phyloP scores from a whole-genome alignment of 1,140 invertebrate genomes.

The Phocides pigmalion region DNA sequence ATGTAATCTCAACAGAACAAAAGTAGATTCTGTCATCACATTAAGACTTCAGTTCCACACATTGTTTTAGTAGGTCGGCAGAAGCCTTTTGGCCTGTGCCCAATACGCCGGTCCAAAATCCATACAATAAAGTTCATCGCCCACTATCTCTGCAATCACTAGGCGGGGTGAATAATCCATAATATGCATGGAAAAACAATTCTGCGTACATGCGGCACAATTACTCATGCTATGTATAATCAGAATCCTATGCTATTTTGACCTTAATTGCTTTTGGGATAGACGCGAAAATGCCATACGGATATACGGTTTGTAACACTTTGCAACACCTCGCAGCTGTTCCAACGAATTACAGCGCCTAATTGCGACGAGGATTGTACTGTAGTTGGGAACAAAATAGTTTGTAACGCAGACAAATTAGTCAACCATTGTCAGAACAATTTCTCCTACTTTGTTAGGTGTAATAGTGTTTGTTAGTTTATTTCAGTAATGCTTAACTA shows the following conservation, averaged over 20 bases:
- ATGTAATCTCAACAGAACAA: constrained; percentile 1
- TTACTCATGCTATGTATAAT: constrained; percentile 15
- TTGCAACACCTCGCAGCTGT: background rate
- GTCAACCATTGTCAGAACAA: constrained; percentile 35
- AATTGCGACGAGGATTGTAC: background rate
- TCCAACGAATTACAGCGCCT: background rate
- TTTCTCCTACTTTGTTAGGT: no score
- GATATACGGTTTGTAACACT: background rate
- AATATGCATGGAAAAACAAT: constrained; percentile 33
- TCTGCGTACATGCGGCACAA: constrained; percentile 15
- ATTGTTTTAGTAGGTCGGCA: constrained; percentile 30
- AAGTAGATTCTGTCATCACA: constrained; percentile 19
- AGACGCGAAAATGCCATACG: background rate
- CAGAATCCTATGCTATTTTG: background rate
- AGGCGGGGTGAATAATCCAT: constrained; percentile 30
- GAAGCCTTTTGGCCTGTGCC: constrained; percentile 26
- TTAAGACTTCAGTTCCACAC: constrained; percentile 19
- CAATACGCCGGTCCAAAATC: constrained; percentile 31
- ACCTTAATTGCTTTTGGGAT: background rate
- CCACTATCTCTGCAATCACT: constrained; percentile 28
- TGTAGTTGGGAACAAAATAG: constrained; percentile 34
- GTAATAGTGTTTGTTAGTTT: no score
- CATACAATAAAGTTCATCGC: constrained; percentile 26
- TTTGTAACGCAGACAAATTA: constrained; percentile 42
- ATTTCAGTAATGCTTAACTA: no score